Conservation (phyloP, 1,140 invertebrate genomes). For the Drosophila pruinosa region DNA sequence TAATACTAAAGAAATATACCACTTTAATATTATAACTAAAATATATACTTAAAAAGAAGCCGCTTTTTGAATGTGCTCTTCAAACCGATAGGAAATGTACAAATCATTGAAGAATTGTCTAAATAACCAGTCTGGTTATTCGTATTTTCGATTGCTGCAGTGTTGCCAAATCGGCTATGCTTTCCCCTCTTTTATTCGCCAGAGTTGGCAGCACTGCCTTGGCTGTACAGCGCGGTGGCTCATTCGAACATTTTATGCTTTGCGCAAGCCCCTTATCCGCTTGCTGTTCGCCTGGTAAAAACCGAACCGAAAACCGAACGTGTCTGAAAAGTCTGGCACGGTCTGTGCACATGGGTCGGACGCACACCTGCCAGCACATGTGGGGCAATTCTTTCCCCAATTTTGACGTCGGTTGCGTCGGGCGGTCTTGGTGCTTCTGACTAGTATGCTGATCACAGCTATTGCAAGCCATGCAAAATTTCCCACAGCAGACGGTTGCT, state of each 20-base stretch:
- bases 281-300: constrained; percentile 63
- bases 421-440: not conserved
- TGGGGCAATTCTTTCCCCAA: constrained; percentile 65
- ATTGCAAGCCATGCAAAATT: constrained; percentile 12
- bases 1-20: no score
- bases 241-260: not conserved
- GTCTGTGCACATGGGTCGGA: constrained; percentile 67
- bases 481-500: not conserved
- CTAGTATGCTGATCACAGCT: constrained; percentile 26
- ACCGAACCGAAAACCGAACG: constrained; percentile 79
- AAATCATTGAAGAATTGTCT: no score
- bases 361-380: constrained; percentile 32
- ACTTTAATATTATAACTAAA: no score
- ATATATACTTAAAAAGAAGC: no score
- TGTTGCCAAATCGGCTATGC: not conserved
- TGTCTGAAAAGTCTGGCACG: constrained; percentile 78
- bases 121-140: no score
- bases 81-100: no score
- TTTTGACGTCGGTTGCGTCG: constrained; percentile 1
- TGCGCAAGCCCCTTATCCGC: not conserved
- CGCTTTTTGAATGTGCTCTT: no score
- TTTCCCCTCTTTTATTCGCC: not conserved
- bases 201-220: not conserved
- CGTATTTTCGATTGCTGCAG: not conserved
- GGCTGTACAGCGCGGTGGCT: not conserved